Evolutionary conservation across 92 coral and sea anemone species (phyloP).

Genomic region (Desmophyllum pertusum): DNA sequence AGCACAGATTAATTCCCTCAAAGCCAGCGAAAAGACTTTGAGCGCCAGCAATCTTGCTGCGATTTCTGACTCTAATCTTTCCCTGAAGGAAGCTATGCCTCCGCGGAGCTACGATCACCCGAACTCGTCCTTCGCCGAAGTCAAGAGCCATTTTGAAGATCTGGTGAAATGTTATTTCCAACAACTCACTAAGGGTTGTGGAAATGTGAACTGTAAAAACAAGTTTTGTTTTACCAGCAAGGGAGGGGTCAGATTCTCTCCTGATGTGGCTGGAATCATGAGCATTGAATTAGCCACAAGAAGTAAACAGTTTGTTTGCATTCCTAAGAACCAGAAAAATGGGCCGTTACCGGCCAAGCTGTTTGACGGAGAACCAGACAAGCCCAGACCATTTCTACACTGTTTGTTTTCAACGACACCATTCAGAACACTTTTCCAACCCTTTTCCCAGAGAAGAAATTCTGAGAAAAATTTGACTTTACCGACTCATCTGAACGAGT

Average conservation of each 20-base stretch:
- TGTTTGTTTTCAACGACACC: constrained; percentile 84
- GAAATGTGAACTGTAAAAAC: constrained; percentile 69
- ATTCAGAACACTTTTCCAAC: constrained; percentile 75
- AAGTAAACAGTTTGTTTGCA: constrained; percentile 79
- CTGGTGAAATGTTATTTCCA: constrained; percentile 81
- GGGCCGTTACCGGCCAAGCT: constrained; percentile 61
- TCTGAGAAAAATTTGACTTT: constrained; percentile 12
- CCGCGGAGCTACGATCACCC: constrained; percentile 88
- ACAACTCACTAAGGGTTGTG: constrained; percentile 95
- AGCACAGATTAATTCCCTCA: constrained; percentile 69
- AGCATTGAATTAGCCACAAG: constrained; percentile 94
- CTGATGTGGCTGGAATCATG: constrained; percentile 82
- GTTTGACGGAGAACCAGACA: constrained; percentile 74
- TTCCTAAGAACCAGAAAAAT: constrained; percentile 17
- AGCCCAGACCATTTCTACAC: constrained; percentile 81
- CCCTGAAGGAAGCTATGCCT: constrained; percentile 82
- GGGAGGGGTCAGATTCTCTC: constrained; percentile 63
- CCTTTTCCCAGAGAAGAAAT: constrained; percentile 19
- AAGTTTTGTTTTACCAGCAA: constrained; percentile 83
- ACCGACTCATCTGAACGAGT: background rate
- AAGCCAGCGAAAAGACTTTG: constrained; percentile 71
- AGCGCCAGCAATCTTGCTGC: constrained; percentile 99
- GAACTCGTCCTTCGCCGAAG: constrained; percentile 64
- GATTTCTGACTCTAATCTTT: constrained; percentile 82
- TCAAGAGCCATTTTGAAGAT: constrained; percentile 76